Evolutionary conservation across 2,888 invertebrate species (phyloP), one percentile per base, ranked within the genome.

Genomic region (Trilocha varians): DNA sequence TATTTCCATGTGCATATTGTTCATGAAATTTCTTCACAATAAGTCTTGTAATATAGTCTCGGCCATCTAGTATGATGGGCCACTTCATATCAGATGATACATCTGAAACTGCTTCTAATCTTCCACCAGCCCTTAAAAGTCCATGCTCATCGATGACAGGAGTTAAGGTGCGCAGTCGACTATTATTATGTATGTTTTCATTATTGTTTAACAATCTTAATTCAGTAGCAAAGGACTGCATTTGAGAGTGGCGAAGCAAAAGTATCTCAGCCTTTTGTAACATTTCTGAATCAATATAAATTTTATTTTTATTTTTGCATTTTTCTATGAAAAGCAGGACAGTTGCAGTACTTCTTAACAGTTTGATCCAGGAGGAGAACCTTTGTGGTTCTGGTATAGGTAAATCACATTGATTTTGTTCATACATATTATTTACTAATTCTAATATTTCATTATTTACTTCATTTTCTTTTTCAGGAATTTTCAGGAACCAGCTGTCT

Each of bases 11-110:
- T n/a, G n/a, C n/a, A n/a, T n/a, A n/a, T n/a, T n/a, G n/a, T n/a
- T n/a, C n/a, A n/a, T n/a, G n/a, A n/a, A n/a, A n/a, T n/a, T n/a
- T n/a, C n/a, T n/a, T n/a, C n/a, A n/a, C 2, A 40, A 52, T 46
- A 8, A 52, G 38, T 16, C 36, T 40, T 3, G 50, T 14, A 5
- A 45, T 14, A 4, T 42, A 36, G 25, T 42, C 38, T 5, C 35
- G 39, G 1, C 49, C 49, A 33, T 55, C 49, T 5, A 53, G 37
- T 13, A 48, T 50, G 5, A 50, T 25, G 14, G 53, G 53, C n/a
- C 33, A 16, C 16, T 49, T 52, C 5, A 39, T 33, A 11, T 51
- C 42, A 9, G 8, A 11, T 6, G 25, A 1, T 1, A 55, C 39
- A 6, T 39, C 45, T n/a, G 35, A 0, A 13, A 46, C 49, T 11